Evolutionary conservation across 1,140 invertebrate species (phyloP).

Genomic region (Phthorimaea operculella): DNA sequence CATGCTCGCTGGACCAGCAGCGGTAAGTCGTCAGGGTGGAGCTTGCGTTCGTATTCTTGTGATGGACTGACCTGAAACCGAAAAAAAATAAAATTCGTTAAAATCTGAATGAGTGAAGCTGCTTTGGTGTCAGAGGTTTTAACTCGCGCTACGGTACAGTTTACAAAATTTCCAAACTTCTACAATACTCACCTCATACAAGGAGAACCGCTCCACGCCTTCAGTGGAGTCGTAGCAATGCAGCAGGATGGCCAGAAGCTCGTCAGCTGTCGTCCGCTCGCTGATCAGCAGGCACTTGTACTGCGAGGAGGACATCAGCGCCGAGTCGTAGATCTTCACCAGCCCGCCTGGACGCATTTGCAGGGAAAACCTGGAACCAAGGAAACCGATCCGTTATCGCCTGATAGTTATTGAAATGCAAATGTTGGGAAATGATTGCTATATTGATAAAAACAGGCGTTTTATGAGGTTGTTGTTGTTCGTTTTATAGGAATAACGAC

Average conservation of each 20-base stretch:
- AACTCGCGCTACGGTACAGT: too few species aligned
- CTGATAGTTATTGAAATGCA: neutral
- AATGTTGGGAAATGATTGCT: neutral
- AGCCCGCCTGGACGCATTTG: constrained; percentile 86
- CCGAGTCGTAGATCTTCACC: constrained; percentile 91
- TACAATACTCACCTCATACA: constrained; percentile 83
- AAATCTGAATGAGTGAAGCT: too few species aligned
- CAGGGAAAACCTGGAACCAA: constrained; percentile 79
- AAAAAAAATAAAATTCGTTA: constrained; percentile 2
- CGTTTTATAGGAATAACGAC: too few species aligned
- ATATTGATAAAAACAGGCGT: neutral
- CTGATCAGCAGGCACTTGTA: constrained; percentile 93
- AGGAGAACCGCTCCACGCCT: constrained; percentile 84
- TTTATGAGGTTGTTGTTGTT: too few species aligned
- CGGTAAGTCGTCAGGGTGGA: constrained; percentile 87
- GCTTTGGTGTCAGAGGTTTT: too few species aligned
- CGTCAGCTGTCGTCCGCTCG: constrained; percentile 89
- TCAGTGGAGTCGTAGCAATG: constrained; percentile 88
- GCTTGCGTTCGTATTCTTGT: constrained; percentile 84
- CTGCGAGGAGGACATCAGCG: constrained; percentile 89
- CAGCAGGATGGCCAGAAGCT: constrained; percentile 85
- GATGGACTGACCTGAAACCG: constrained; percentile 69
- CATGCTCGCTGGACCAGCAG: constrained; percentile 86
- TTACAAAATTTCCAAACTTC: too few species aligned
- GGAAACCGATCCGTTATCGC: neutral